Evolutionary conservation across 1,140 invertebrate species (phyloP).

Genomic region (Condylostylus longicornis): DNA sequence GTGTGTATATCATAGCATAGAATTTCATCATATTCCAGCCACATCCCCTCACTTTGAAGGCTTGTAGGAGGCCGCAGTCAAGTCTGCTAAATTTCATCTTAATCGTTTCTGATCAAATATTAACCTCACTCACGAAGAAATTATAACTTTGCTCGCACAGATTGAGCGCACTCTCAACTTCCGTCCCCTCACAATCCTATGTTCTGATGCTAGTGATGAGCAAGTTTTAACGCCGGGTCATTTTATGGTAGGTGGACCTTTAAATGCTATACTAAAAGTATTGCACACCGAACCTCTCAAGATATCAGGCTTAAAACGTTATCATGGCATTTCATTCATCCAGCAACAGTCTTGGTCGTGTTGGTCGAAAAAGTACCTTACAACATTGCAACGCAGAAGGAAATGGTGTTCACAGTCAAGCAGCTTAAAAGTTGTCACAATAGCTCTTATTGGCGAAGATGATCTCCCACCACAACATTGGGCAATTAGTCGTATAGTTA

Average conservation of each 20-base stretch:
- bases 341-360: conserved; percentile 10
- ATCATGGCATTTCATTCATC: conserved; percentile 1
- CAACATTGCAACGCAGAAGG: conserved; percentile 6
- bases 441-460: conserved; percentile 19
- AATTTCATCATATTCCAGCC: conserved; percentile 17
- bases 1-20: conserved; percentile 9
- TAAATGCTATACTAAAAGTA: background rate
- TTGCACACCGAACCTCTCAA: too few species aligned
- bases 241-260: background rate
- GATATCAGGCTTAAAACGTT: conserved; percentile 2
- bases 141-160: too few species aligned
- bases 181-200: too few species aligned
- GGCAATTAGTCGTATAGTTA: conserved; percentile 11
- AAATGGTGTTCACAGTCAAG: conserved; percentile 11
- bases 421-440: conserved; percentile 12
- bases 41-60: conserved; percentile 20
- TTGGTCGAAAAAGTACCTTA: conserved; percentile 13
- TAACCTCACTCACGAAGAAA: too few species aligned
- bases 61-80: conserved; percentile 18
- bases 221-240: too few species aligned
- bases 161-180: too few species aligned
- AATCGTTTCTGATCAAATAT: too few species aligned
- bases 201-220: too few species aligned
- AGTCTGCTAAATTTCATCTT: too few species aligned
- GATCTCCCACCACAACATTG: conserved; percentile 17